Evolutionary conservation across 2,113 vertebrate genomes (phyloP).

Genomic region (Phyllostomus discolor): DNA sequence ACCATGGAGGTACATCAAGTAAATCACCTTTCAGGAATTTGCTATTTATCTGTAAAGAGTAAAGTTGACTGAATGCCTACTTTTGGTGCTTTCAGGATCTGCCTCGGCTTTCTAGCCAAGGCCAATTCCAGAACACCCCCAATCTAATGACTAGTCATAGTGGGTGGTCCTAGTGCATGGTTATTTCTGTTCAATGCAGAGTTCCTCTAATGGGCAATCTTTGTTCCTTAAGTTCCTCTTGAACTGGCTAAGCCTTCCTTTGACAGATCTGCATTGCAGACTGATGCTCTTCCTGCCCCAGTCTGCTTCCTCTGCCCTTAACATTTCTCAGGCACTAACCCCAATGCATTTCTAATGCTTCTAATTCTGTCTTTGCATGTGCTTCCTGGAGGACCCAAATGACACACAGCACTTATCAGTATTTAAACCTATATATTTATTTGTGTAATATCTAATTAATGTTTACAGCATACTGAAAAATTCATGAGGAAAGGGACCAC

Average conservation of each 20-base stretch:
- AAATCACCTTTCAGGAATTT: neutral
- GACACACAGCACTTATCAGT: neutral
- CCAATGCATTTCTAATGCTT: neutral
- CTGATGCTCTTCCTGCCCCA: neutral
- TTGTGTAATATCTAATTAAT: neutral
- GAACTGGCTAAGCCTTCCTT: neutral
- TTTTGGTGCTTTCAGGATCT: neutral
- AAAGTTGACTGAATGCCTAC: neutral
- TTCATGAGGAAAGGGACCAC: neutral
- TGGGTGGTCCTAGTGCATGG: neutral
- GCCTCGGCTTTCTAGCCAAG: neutral
- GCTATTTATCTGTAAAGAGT: neutral
- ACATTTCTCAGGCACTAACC: neutral
- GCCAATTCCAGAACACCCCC: neutral
- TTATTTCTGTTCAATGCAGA: neutral
- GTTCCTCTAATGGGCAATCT: neutral
- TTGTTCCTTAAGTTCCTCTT: neutral
- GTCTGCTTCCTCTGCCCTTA: neutral
- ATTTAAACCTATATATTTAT: neutral
- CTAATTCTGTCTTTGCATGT: neutral
- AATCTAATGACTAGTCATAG: neutral
- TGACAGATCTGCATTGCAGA: neutral
- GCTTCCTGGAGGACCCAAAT: neutral
- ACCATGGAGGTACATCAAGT: neutral
- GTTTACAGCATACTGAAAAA: neutral